These are phyloP conservation scores for Ostrea edulis DNA, from an alignment of 1,140 invertebrate genomes.

Conservation along the genomic window DNA sequence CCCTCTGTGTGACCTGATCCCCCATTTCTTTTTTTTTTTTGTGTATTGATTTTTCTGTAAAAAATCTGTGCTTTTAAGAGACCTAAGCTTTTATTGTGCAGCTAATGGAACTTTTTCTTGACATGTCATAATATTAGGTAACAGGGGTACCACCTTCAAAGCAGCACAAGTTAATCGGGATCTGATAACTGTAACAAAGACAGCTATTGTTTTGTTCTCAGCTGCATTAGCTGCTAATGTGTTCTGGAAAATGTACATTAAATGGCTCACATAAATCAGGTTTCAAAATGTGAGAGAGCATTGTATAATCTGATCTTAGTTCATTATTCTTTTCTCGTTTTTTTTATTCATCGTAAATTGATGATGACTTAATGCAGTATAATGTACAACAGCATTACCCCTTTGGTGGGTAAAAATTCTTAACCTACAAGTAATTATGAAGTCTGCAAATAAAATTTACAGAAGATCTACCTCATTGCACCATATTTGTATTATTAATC, in stretches of 20 bases:
- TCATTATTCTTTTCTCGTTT: background rate
- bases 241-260: background rate
- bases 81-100: background rate
- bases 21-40: background rate
- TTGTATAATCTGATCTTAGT: background rate
- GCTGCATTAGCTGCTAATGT: background rate
- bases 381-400: background rate
- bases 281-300: background rate
- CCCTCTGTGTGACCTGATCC: background rate
- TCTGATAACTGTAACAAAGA: slow-evolving; percentile 7
- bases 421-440: too few species aligned
- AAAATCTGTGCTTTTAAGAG: background rate
- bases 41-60: background rate
- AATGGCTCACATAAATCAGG: background rate
- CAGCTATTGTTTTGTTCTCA: background rate
- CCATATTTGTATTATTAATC: too few species aligned
- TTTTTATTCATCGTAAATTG: background rate
- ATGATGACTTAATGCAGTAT: background rate
- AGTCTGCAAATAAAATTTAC: too few species aligned
- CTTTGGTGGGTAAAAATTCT: too few species aligned
- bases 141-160: background rate
- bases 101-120: background rate
- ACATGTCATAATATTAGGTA: background rate
- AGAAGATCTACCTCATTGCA: too few species aligned
- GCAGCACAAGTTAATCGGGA: background rate